phyloP scores from a whole-genome alignment of 2,888 invertebrate species.

The Stenodera caucasica region DNA sequence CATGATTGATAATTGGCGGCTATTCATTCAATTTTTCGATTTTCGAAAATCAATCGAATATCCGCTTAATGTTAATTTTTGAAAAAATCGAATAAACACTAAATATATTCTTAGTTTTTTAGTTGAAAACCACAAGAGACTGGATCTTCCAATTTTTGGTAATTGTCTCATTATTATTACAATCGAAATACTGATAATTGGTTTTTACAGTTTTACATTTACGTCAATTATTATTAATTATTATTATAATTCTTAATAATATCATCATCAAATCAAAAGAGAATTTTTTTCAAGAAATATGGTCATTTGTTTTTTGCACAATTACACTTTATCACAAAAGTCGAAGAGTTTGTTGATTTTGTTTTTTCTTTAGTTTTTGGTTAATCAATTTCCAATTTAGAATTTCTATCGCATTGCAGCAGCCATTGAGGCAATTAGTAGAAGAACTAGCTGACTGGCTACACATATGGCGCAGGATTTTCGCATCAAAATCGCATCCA shows the following conservation, averaged over 20 bases:
- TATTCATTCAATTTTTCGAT: too few relatives aligned
- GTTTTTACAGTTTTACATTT: slow-evolving; percentile 29
- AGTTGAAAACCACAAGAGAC: slow-evolving; percentile 8
- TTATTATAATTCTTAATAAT: background rate
- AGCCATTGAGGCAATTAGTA: slow-evolving; percentile 48
- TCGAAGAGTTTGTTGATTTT: slow-evolving; percentile 6
- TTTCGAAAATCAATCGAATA: too few relatives aligned
- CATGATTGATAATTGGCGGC: slow-evolving; percentile 14
- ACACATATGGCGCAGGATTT: slow-evolving; percentile 59
- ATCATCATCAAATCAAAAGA: slow-evolving; percentile 19
- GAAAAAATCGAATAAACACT: slow-evolving; percentile 24
- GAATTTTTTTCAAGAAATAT: slow-evolving; percentile 21
- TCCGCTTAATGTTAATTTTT: background rate
- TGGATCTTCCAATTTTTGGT: background rate
- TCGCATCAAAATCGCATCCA: slow-evolving; percentile 84
- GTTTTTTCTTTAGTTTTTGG: background rate
- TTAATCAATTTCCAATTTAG: slow-evolving; percentile 7
- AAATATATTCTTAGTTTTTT: slow-evolving; percentile 15
- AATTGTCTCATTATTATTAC: slow-evolving; percentile 18
- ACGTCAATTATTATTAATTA: slow-evolving; percentile 24
- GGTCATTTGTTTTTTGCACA: slow-evolving; percentile 15
- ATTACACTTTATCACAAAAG: slow-evolving; percentile 11
- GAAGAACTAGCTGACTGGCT: slow-evolving; percentile 50
- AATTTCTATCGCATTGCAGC: slow-evolving; percentile 52
- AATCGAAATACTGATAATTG: slow-evolving; percentile 31